A percentile compares a stretch with the other conserved stretches of the same genome.
These are phyloP conservation scores for Parnassius smintheus DNA, from an alignment of 2,888 invertebrate species.

Conservation along the genomic window DNA sequence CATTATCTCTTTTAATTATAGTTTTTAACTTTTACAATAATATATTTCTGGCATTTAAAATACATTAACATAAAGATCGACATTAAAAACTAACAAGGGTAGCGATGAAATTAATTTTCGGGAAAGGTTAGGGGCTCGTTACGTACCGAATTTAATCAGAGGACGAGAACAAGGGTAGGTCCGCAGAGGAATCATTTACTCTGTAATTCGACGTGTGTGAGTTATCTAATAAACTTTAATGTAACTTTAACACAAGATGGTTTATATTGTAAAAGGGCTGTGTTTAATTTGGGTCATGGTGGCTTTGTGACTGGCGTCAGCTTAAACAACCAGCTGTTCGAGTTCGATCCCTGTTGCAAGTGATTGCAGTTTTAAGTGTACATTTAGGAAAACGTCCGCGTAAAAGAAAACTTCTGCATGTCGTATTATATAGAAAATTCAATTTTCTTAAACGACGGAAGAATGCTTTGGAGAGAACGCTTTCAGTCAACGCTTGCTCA, in stretches of 20 bases:
- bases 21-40: neutral
- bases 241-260: slow-evolving; percentile 21
- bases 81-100: slow-evolving; percentile 37
- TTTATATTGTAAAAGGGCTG: slow-evolving; percentile 18
- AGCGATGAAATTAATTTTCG: slow-evolving; percentile 38
- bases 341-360: no score
- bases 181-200: slow-evolving; percentile 25
- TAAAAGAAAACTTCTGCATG: no score
- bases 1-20: no score
- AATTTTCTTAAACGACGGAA: no score
- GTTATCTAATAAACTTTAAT: slow-evolving; percentile 25
- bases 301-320: no score
- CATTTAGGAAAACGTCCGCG: no score
- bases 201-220: slow-evolving; percentile 24
- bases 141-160: slow-evolving; percentile 41
- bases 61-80: slow-evolving; percentile 19
- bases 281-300: slow-evolving; percentile 1
- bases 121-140: slow-evolving; percentile 41
- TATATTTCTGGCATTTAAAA: neutral
- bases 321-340: no score
- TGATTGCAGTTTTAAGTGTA: no score
- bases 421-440: no score
- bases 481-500: neutral
- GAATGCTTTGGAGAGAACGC: neutral
- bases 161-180: slow-evolving; percentile 34